phyloP scores from a whole-genome alignment of 2,888 invertebrate genomes.

The Sphecodes monilicornis region DNA sequence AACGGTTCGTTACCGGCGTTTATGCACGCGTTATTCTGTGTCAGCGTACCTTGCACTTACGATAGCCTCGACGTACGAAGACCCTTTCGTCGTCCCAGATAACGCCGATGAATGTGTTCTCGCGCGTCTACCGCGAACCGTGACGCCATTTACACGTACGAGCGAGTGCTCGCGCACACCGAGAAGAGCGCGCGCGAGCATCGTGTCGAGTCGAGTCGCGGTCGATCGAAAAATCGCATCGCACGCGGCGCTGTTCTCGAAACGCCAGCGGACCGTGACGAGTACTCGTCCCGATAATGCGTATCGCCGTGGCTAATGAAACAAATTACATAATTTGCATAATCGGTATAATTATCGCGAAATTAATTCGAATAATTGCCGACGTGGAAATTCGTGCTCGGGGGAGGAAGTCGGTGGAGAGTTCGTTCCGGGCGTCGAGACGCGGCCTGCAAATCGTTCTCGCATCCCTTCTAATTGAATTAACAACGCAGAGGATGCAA shows the following conservation, averaged over 20 bases:
- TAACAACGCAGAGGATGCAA: constrained; percentile 7
- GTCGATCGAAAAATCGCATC: background rate
- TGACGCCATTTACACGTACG: constrained; percentile 30
- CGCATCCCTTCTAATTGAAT: constrained; percentile 44
- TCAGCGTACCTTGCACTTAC: constrained; percentile 57
- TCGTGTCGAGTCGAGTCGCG: background rate
- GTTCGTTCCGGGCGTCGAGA: background rate
- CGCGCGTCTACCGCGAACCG: constrained; percentile 28
- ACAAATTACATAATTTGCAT: constrained; percentile 54
- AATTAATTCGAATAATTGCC: constrained; percentile 59
- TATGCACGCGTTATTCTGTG: constrained; percentile 58
- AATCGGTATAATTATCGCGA: constrained; percentile 55
- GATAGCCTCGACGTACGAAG: constrained; percentile 40
- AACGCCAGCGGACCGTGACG: background rate
- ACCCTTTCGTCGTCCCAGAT: constrained; percentile 52
- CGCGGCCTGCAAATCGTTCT: constrained; percentile 27
- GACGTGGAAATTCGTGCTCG: constrained; percentile 49
- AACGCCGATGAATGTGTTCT: constrained; percentile 46
- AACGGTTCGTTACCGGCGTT: constrained; percentile 63
- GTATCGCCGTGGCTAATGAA: constrained; percentile 50
- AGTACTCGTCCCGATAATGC: constrained; percentile 44
- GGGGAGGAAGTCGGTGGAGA: constrained; percentile 36
- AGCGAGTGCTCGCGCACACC: background rate
- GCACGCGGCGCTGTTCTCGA: background rate
- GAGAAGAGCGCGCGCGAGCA: background rate